Conservation (phyloP, 1,140 invertebrate species). For the Dufourea novaeangliae region DNA sequence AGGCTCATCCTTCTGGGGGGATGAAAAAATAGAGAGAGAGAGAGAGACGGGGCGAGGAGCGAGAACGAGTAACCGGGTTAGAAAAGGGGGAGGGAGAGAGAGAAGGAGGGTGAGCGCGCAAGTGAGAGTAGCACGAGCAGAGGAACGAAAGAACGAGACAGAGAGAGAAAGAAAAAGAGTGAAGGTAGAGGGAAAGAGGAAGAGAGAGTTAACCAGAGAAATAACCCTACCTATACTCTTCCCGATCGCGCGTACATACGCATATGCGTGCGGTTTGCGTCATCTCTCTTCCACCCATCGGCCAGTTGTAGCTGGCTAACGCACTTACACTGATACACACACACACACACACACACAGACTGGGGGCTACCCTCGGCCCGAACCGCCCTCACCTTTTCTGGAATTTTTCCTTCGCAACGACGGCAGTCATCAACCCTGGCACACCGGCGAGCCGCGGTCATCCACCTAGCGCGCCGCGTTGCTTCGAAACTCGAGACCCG, state of each 20-base stretch:
- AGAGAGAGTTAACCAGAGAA: slow-evolving; percentile 48
- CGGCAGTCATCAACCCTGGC: slow-evolving; percentile 62
- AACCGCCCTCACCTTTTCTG: slow-evolving; percentile 51
- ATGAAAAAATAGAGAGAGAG: slow-evolving; percentile 66
- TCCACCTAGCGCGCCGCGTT: slow-evolving; percentile 56
- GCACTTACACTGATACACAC: slow-evolving; percentile 31
- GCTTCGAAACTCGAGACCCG: slow-evolving; percentile 60
- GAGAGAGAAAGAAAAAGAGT: neutral
- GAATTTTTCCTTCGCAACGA: slow-evolving; percentile 66
- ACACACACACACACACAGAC: too few species aligned
- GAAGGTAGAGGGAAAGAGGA: neutral
- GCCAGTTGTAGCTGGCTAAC: slow-evolving; percentile 31
- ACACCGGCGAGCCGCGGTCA: slow-evolving; percentile 55
- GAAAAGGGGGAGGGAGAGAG: slow-evolving; percentile 17
- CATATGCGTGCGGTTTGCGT: slow-evolving; percentile 51
- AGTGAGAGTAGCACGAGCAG: slow-evolving; percentile 1
- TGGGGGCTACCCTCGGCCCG: slow-evolving; percentile 49
- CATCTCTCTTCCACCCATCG: slow-evolving; percentile 47
- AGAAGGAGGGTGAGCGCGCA: neutral
- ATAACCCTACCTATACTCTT: slow-evolving; percentile 55
- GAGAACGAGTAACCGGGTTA: neutral
- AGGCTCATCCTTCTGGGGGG: slow-evolving; percentile 74
- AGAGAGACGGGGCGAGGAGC: slow-evolving; percentile 41
- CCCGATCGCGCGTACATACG: slow-evolving; percentile 50
- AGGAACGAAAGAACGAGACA: neutral